Conservation (phyloP, 2,888 invertebrate species). For the Stomorhina lunata region DNA sequence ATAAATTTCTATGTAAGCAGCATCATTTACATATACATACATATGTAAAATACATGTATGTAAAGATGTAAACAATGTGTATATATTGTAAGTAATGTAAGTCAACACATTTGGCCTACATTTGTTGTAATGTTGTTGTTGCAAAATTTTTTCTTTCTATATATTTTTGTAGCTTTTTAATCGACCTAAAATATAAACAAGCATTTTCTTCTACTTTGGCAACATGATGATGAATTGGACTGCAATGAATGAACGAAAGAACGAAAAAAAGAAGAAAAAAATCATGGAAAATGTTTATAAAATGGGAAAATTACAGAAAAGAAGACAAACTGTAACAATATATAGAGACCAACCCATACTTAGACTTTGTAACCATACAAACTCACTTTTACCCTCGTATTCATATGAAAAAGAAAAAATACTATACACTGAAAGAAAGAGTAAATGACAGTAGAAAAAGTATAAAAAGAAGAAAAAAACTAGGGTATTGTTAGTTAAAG, state of each 20-base stretch:
- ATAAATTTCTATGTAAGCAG: neutral
- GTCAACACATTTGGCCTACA: slow-evolving; percentile 66
- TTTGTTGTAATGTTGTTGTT: slow-evolving; percentile 44
- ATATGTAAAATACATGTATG: neutral
- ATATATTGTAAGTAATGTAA: slow-evolving; percentile 61
- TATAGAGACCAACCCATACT: slow-evolving; percentile 16
- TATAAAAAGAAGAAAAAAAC: slow-evolving; percentile 24
- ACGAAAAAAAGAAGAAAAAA: slow-evolving; percentile 3
- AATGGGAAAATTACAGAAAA: too few relatives aligned
- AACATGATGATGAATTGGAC: slow-evolving; percentile 66
- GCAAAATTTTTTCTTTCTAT: neutral
- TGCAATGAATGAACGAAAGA: slow-evolving; percentile 53
- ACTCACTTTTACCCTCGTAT: neutral
- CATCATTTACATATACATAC: neutral
- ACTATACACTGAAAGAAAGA: neutral
- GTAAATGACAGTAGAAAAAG: neutral
- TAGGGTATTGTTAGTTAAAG: slow-evolving; percentile 66
- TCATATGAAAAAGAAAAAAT: too few relatives aligned
- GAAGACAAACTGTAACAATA: slow-evolving; percentile 61
- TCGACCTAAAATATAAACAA: slow-evolving; percentile 66
- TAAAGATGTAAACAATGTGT: too few relatives aligned
- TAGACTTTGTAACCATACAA: neutral
- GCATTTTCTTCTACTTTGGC: slow-evolving; percentile 63
- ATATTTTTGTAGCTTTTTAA: slow-evolving; percentile 55
- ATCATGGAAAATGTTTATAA: neutral